Evolutionary conservation across 2,888 invertebrate species (phyloP).

Genomic region (Drosophila macrospina): DNA sequence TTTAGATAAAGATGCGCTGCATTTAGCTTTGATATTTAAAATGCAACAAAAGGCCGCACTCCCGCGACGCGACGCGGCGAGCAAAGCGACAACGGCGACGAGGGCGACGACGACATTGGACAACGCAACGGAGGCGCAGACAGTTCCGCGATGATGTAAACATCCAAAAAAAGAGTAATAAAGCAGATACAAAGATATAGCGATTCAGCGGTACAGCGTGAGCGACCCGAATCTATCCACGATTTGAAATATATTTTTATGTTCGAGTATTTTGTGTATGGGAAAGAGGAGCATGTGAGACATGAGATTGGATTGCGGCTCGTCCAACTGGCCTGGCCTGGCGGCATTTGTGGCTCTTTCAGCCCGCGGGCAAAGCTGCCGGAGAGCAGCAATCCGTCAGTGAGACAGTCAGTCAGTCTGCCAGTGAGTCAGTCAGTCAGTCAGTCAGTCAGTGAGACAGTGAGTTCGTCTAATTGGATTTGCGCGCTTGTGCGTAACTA

Average conservation of each 20-base stretch:
- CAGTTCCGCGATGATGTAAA: conserved; percentile 80
- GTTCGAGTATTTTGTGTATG: conserved; percentile 17
- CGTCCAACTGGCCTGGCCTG: conserved; percentile 36
- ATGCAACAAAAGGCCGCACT: conserved; percentile 71
- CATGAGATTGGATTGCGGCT: conserved; percentile 35
- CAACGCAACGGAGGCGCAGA: conserved; percentile 24
- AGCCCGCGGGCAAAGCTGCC: conserved; percentile 42
- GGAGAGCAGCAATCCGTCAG: conserved; percentile 4
- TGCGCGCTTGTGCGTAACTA: conserved; percentile 82
- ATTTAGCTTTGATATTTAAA: conserved; percentile 61
- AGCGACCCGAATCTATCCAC: conserved; percentile 63
- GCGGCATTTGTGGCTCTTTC: conserved; percentile 50
- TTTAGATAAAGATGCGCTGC: conserved; percentile 70
- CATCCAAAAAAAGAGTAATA: conserved; percentile 45
- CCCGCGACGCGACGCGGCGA: conserved; percentile 33
- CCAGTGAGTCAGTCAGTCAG: conserved; percentile 7
- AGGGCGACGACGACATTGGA: conserved; percentile 29
- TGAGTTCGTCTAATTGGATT: conserved; percentile 76
- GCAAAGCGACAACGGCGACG: neutral
- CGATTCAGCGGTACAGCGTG: conserved; percentile 44
- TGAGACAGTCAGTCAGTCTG: neutral
- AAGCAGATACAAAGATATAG: conserved; percentile 22
- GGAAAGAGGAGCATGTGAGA: conserved; percentile 52
- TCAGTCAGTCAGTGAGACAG: conserved; percentile 34
- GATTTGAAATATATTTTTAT: conserved; percentile 49